These are phyloP conservation scores for Carapus acus DNA, from an alignment of 2,797 vertebrate species.

Conservation along the genomic window DNA sequence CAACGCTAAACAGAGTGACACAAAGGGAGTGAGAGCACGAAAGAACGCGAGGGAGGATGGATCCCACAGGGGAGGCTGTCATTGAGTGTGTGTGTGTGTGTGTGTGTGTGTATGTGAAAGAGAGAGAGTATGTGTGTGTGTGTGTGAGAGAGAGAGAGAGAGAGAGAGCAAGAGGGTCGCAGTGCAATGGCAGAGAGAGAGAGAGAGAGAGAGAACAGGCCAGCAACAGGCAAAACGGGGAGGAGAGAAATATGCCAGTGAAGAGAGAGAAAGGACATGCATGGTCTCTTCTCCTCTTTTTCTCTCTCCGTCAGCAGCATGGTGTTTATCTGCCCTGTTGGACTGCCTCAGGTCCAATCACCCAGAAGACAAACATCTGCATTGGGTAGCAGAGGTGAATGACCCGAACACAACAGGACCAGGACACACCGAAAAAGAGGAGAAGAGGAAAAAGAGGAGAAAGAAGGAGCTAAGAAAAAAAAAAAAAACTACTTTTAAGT, in stretches of 20 bases:
- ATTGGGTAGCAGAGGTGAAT: conserved; percentile 44
- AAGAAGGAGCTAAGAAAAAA: conserved; percentile 11
- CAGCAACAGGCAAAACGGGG: background rate
- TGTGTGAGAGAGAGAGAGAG: background rate
- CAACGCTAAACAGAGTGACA: conserved; percentile 1
- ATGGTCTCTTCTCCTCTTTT: no score
- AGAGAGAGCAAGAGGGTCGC: background rate
- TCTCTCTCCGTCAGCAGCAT: no score
- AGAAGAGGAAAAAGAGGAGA: conserved; percentile 4
- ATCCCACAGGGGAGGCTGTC: conserved; percentile 46
- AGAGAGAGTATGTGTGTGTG: background rate
- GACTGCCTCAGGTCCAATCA: conserved; percentile 43
- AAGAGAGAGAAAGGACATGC: background rate
- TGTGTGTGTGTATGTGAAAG: conserved; percentile 30
- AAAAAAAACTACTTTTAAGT: conserved; percentile 16
- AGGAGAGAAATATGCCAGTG: background rate
- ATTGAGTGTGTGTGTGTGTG: conserved; percentile 29
- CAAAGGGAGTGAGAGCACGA: conserved; percentile 19
- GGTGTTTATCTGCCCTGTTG: conserved; percentile 34
- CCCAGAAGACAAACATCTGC: conserved; percentile 34
- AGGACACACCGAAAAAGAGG: no score
- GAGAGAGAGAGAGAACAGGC: background rate
- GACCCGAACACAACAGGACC: conserved; percentile 18
- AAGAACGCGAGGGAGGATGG: conserved; percentile 17
- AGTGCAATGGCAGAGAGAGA: background rate